These are phyloP conservation scores for Cotesia vestalis DNA, from an alignment of 1,140 invertebrate species.

Conservation along the genomic window DNA sequence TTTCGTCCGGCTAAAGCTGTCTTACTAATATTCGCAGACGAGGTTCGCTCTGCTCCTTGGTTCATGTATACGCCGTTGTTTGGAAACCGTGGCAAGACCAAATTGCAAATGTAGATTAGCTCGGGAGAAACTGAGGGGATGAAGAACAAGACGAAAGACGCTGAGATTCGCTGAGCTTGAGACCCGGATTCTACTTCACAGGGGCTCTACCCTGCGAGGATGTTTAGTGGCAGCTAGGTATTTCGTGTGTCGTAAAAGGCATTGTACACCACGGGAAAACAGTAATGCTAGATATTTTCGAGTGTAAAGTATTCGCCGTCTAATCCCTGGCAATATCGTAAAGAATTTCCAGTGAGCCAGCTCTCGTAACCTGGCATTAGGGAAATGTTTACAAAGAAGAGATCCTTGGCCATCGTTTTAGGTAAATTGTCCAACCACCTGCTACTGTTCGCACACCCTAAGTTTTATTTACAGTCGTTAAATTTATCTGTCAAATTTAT, in stretches of 20 bases:
- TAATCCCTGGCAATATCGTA: constrained; percentile 67
- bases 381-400: constrained; percentile 59
- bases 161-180: constrained; percentile 37
- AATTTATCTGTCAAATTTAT: constrained; percentile 54
- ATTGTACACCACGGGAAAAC: constrained; percentile 49
- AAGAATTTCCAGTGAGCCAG: constrained; percentile 52
- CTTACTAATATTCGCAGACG: not conserved
- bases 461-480: constrained; percentile 64
- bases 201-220: not conserved
- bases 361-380: constrained; percentile 65
- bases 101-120: constrained; percentile 52
- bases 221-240: no score
- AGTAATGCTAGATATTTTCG: constrained; percentile 52
- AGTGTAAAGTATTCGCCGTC: constrained; percentile 66
- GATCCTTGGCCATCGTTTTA: constrained; percentile 48
- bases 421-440: constrained; percentile 57
- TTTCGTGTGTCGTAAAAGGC: constrained; percentile 57
- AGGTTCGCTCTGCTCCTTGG: no score
- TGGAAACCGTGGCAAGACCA: constrained; percentile 30
- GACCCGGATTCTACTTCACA: constrained; percentile 1
- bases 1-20: constrained; percentile 17
- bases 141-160: constrained; percentile 18
- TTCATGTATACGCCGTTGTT: constrained; percentile 7
- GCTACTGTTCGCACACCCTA: constrained; percentile 44
- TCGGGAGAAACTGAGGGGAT: constrained; percentile 33